phyloP scores from a whole-genome alignment of 2,113 vertebrate genomes.

The Noturus placidus region DNA sequence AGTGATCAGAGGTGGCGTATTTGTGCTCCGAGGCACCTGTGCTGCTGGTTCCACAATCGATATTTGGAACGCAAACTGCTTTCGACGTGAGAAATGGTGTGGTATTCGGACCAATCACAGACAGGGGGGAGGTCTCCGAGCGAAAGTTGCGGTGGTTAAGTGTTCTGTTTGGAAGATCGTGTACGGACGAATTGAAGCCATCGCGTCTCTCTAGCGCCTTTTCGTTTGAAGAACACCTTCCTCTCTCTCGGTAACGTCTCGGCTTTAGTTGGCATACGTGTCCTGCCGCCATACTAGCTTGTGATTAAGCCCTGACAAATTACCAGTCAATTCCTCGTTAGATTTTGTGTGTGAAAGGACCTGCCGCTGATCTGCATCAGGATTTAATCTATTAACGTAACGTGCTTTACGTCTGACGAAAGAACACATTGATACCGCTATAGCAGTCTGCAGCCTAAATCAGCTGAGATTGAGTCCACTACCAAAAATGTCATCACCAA shows the following conservation, averaged over 20 bases:
- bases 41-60: not conserved
- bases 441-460: not conserved
- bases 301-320: not conserved
- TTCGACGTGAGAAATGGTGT: not conserved
- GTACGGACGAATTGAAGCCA: not conserved
- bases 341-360: not conserved
- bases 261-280: not conserved
- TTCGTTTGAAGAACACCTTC: not conserved
- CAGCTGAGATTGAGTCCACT: not conserved
- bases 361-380: not conserved
- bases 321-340: not conserved
- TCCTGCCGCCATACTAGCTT: too few relatives aligned
- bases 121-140: not conserved
- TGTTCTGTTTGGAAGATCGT: not conserved
- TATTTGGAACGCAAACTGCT: not conserved
- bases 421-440: not conserved
- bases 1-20: not conserved
- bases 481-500: too few relatives aligned
- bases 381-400: not conserved
- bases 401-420: not conserved
- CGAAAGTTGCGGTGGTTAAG: not conserved
- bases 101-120: not conserved
- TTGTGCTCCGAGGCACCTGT: not conserved
- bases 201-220: not conserved
- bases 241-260: not conserved